These are phyloP conservation scores for Philantomba maxwellii DNA, from an alignment of 2,113 vertebrate genomes.

Conservation along the genomic window DNA sequence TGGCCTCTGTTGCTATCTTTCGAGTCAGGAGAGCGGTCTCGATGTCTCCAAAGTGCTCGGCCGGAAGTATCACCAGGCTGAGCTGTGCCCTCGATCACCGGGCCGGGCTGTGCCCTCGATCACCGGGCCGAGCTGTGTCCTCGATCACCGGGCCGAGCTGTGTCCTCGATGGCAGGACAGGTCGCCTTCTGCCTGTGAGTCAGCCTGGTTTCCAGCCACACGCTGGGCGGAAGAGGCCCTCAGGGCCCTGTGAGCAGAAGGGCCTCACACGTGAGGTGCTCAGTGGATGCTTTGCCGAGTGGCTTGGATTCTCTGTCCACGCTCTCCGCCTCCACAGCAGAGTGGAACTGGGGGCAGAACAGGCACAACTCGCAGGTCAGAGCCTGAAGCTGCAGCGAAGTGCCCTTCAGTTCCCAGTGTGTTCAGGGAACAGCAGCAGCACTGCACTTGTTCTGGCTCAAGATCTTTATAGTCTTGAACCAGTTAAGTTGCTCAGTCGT, in stretches of 20 bases:
- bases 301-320: neutral
- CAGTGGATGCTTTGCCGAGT: neutral
- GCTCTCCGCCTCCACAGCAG: neutral
- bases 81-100: neutral
- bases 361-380: neutral
- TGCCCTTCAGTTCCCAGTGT: accelerated
- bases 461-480: neutral
- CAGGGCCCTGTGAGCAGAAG: neutral
- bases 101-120: neutral
- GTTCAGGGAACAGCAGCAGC: neutral
- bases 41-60: neutral
- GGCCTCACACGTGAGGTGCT: neutral
- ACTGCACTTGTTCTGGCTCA: neutral
- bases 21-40: neutral
- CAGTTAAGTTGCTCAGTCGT: neutral
- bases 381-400: neutral
- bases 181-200: accelerated
- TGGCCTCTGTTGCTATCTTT: neutral
- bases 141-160: neutral
- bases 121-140: neutral
- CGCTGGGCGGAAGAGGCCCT: neutral
- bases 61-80: accelerated
- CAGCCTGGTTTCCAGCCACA: neutral
- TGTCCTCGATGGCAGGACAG: neutral
- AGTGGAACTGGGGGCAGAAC: neutral